These are phyloP conservation scores for Haemorhous mexicanus DNA, from an alignment of 2,113 vertebrate genomes.

Conservation along the genomic window DNA sequence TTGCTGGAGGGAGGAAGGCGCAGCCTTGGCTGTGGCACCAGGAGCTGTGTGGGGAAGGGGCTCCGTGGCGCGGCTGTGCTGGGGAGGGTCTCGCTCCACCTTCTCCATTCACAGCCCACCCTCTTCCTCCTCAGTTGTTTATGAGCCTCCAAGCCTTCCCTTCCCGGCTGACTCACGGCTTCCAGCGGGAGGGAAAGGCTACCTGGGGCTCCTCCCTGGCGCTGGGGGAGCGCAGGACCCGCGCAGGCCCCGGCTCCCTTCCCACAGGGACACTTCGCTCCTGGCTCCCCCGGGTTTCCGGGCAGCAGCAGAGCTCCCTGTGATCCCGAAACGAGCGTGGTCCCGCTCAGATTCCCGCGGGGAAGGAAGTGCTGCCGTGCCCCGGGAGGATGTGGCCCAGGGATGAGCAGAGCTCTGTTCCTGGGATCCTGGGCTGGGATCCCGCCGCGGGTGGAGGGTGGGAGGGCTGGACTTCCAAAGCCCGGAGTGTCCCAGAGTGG, in stretches of 20 bases:
- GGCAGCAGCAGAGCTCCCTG: background rate
- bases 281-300: fast-evolving
- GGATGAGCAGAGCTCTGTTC: background rate
- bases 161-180: background rate
- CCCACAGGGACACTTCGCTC: fast-evolving
- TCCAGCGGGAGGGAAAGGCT: background rate
- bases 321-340: fast-evolving
- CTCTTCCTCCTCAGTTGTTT: background rate
- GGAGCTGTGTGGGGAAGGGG: background rate
- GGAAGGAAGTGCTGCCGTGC: background rate
- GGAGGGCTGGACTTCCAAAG: background rate
- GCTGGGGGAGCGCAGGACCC: background rate
- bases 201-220: background rate
- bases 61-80: background rate
- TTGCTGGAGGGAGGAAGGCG: background rate
- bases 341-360: background rate
- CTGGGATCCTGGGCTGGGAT: background rate
- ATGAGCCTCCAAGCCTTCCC: background rate
- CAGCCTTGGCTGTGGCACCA: background rate
- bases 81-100: background rate
- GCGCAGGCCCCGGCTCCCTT: background rate
- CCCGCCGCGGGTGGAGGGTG: fast-evolving
- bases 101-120: background rate
- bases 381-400: fast-evolving
- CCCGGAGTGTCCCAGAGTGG: background rate